phyloP scores from a whole-genome alignment of 2,888 invertebrate species.

The Tachina fera region DNA sequence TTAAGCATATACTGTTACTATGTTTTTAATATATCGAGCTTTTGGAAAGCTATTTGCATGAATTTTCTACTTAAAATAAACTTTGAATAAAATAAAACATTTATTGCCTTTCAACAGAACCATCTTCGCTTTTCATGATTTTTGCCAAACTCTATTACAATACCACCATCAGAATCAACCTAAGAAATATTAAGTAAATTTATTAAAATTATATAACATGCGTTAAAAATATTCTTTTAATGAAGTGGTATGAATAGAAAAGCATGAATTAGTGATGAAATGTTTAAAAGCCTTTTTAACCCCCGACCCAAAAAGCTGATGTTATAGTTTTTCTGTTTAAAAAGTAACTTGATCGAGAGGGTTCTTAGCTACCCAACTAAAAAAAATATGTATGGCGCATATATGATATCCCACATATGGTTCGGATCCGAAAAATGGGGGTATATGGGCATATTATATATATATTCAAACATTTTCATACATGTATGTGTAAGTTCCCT shows the following conservation, averaged over 20 bases:
- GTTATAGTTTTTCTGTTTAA: too few species aligned
- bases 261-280: not conserved
- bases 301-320: too few species aligned
- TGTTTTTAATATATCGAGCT: slow-evolving; percentile 37
- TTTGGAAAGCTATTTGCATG: slow-evolving; percentile 32
- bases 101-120: slow-evolving; percentile 74
- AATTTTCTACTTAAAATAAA: slow-evolving; percentile 32
- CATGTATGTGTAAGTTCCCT: too few species aligned
- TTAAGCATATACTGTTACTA: slow-evolving; percentile 43
- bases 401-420: too few species aligned
- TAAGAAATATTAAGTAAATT: slow-evolving; percentile 68
- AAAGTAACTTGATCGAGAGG: too few species aligned
- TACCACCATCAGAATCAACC: slow-evolving; percentile 75
- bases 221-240: slow-evolving; percentile 21
- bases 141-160: slow-evolving; percentile 74
- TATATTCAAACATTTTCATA: too few species aligned
- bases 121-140: slow-evolving; percentile 71
- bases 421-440: too few species aligned
- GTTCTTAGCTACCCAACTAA: too few species aligned
- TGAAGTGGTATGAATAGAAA: slow-evolving; percentile 7
- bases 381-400: too few species aligned
- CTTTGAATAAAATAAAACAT: slow-evolving; percentile 51
- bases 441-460: too few species aligned
- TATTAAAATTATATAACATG: slow-evolving; percentile 20
- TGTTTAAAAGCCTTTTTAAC: not conserved